Base-by-base conservation (phyloP, 1,140 invertebrate species). In the Spodoptera frugiperda region DNA sequence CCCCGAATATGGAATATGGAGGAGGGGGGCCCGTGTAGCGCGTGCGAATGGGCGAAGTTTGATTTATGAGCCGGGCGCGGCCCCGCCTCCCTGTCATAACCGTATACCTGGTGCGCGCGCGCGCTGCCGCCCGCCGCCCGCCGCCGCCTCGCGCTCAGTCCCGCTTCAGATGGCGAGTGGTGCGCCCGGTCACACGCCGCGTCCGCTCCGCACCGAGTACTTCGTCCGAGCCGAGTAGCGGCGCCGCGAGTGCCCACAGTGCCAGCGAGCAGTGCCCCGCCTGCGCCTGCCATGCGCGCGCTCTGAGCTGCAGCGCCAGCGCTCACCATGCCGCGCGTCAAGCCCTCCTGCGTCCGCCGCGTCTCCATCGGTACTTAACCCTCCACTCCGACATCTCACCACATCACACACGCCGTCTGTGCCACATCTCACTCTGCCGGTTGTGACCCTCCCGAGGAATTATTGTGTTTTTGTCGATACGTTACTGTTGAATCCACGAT, bases 31-130 rank as follows among this genome's bases (percentile, higher is more conserved):
- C 82, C 81, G 77, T 79, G 84, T 77, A 83, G 82, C 89, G 91
- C 90, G 90, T 93, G 91, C 90, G 92, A 93, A 94, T 93, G 92
- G 92, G 89, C 91, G 90, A 93, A 93, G 92, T 94, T 94, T 94
- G 93, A 94, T 94, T 94, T 94, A 94, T 94, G 93, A 94, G 92
- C 84, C 87, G 87, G 88, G 87, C 88, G 86, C 87, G 87, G 89
- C 92, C 87, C 92, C 92, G 91, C 92, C 92, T 88, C 90, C 87
- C 91, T 94, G 93, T 94, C 93, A 93, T 94, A 94, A 94, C 92
- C 87, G 89, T 81, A 82, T 91, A 89, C 89, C 89, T 90, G 92
- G 89, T 89, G 91, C 89, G 91, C 91, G 91, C 91, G 91, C 91
- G 91, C 89, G 88, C 84, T 78, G 80, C 85, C 85, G 82, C 85